Evolutionary conservation across 2,888 invertebrate genomes (phyloP), one percentile per base, ranked within the genome.

Genomic region (Sepioteuthis lessoniana): DNA sequence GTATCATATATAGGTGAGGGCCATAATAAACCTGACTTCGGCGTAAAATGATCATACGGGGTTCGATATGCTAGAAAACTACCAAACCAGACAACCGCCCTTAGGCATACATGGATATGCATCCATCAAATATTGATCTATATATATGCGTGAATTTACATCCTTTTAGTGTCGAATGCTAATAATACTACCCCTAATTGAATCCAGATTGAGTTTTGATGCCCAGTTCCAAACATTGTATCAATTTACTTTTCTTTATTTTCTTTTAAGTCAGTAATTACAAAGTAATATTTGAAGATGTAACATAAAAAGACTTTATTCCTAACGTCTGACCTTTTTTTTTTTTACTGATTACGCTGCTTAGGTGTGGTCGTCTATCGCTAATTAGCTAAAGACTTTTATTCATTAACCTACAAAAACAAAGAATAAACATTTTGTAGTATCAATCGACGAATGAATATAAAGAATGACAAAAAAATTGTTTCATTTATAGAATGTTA

Each of bases 351-450:
- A 76, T 76, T 76, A 19, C 76, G 10, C 2, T 35, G n/a, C 16
- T 76, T 76, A 76, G 76, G 76, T 76, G 76, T 76, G 76, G 76
- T 76, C 76, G 76, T 76, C 76, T 76, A n/a, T n/a, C 13, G 76
- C 35, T 76, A 76, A 76, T 76, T 76, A 76, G 76, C 35, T 1
- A 31, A 55, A 76, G 13, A n/a, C 13, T 10, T 76, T 76, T 76
- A 76, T 76, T 76, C 76, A 76, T 76, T 76, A 76, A 76, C n/a
- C 76, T 76, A n/a, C 76, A 13, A 76, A n/a, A 76, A 76, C 76
- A 76, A 76, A 76, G 16, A 16, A 76, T 76, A 76, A 76, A 76
- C 76, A 76, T n/a, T 76, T 35, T n/a, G 35, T 16, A 16, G 13
- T n/a, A 13, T n/a, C 76, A 35, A n/a, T 76, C 76, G 76, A 76